A percentile compares a stretch with the other conserved stretches of the same genome.
These are phyloP conservation scores for Pseudanteris insignis DNA, from an alignment of 2,888 invertebrate genomes.

Conservation along the genomic window DNA sequence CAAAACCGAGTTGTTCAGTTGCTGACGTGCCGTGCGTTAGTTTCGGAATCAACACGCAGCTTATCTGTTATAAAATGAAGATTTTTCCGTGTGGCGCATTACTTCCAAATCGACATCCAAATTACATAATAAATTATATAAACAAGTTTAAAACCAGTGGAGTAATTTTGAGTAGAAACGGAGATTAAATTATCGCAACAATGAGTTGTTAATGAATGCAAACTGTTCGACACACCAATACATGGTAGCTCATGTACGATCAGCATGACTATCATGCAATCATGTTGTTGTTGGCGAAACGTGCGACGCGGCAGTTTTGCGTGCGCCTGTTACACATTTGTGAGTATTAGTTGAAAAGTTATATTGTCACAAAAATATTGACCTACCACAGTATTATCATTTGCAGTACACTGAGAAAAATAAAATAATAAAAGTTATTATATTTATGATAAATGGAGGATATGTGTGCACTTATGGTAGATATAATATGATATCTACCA, in stretches of 20 bases:
- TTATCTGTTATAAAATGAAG: constrained; percentile 11
- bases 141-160: too few relatives aligned
- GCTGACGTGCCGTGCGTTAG: constrained; percentile 41
- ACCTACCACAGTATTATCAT: too few relatives aligned
- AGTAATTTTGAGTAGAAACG: too few relatives aligned
- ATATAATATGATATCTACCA: too few relatives aligned
- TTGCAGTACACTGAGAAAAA: too few relatives aligned
- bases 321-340: constrained; percentile 76
- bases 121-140: too few relatives aligned
- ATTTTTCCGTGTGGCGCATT: constrained; percentile 4
- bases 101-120: constrained; percentile 11
- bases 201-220: constrained; percentile 24
- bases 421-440: too few relatives aligned
- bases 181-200: background rate
- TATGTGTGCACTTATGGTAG: too few relatives aligned
- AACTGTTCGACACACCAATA: constrained; percentile 15
- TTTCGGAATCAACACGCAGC: constrained; percentile 4
- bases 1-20: constrained; percentile 46
- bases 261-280: constrained; percentile 77
- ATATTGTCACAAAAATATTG: too few relatives aligned
- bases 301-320: constrained; percentile 79
- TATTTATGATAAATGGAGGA: too few relatives aligned
- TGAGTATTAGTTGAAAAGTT: constrained; percentile 66
- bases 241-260: constrained; percentile 42
- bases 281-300: constrained; percentile 82